phyloP scores from a whole-genome alignment of 2,797 vertebrate species.

The Acanthurus leucopareius region DNA sequence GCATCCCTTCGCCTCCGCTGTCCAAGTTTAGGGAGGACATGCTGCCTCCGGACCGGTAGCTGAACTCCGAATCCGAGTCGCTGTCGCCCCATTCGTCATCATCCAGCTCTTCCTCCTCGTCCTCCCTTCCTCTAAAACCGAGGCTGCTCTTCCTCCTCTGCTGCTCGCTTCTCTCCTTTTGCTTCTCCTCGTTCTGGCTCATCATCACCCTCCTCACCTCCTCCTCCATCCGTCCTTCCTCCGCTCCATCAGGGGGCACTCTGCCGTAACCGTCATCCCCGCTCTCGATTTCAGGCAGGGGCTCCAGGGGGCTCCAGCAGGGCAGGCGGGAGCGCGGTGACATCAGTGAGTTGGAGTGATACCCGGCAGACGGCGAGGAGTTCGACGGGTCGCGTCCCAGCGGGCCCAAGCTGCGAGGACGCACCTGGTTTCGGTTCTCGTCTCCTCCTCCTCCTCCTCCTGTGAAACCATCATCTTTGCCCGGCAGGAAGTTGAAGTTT shows the following conservation, averaged over 20 bases:
- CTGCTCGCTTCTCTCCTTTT: conserved; percentile 68
- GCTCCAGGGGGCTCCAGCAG: conserved; percentile 86
- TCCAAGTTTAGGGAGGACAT: conserved; percentile 87
- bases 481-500: conserved; percentile 93
- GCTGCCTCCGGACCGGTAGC: conserved; percentile 89
- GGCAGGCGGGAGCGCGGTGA: conserved; percentile 81
- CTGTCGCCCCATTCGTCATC: conserved; percentile 81
- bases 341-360: conserved; percentile 64
- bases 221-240: conserved; percentile 86
- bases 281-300: conserved; percentile 86
- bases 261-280: conserved; percentile 86
- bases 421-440: conserved; percentile 90
- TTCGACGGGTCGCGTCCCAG: conserved; percentile 67
- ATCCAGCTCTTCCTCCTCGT: conserved; percentile 76
- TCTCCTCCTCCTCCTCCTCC: conserved; percentile 78
- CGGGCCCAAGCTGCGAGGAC: conserved; percentile 68
- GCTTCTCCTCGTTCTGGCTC: conserved; percentile 58
- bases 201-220: conserved; percentile 60
- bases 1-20: conserved; percentile 75
- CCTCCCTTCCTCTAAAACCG: conserved; percentile 64
- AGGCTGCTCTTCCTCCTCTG: conserved; percentile 56
- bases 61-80: conserved; percentile 90
- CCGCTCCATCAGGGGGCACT: conserved; percentile 93
- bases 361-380: conserved; percentile 25
- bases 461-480: conserved; percentile 60